Base-by-base conservation (phyloP, 2,888 invertebrate genomes). In the Noctua pronuba region DNA sequence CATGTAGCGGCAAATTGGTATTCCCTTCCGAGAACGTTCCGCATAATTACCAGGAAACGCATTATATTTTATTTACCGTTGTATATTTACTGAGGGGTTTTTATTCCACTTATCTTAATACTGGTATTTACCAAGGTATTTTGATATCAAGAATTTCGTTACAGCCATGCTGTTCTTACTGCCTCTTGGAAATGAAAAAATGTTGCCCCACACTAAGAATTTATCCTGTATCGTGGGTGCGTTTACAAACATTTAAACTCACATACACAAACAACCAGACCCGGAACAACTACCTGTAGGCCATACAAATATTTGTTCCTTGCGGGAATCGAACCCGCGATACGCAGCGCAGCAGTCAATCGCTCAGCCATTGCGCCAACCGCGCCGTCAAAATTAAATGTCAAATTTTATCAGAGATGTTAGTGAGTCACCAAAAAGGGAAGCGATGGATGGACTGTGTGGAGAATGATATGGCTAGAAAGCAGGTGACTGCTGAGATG, bases 1-100 rank as follows among this genome's bases (percentile, higher is more conserved):
- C 31, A 73, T 60, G 73, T 77, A 60, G 83, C 82, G 69, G 73
- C 44, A 82, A 78, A 83, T 83, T 82, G 73, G 31, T 67, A 62
- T 73, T 55, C 28, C 38, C 71, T 70, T 70, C 60, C 31, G 24
- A 18, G 35, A 52, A 21, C 28, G 65, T 69, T 66, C 28, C 21
- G 46, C 24, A 49, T 82, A 73, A 78, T 78, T 83, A 73, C 44
- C 46, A 46, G 49, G 49, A 65, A 75, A 49, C 55, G 74, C 21
- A 74, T 55, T 49, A 35, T 55, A 62, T 46, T 81, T 55, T 81
- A 38, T 67, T 35, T 44, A 44, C 35, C 16, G 10, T 31, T 8
- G 38, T 6, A 35, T n/a, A 46, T 64, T 38, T n/a, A 21, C 7
- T 31, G 1, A 31, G 18, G 7, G 21, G 1, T 16, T 44, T 31